These are phyloP conservation scores for Lutraria rhynchaena DNA, from an alignment of 1,140 invertebrate species.

Conservation along the genomic window DNA sequence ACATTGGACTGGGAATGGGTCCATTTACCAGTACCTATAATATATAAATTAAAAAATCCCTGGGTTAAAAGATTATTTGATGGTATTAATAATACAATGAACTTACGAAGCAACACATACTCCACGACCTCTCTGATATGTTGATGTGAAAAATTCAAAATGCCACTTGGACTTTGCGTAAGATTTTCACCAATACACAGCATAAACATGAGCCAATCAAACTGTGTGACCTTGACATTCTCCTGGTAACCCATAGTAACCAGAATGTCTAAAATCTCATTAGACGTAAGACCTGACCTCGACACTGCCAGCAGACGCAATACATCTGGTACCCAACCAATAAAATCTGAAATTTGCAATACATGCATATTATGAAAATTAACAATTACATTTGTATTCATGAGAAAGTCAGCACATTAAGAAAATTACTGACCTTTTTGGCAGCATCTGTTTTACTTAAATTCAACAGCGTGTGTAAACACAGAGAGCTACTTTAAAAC, in stretches of 20 bases:
- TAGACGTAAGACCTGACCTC: constrained; percentile 73
- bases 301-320: constrained; percentile 78
- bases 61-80: too few relatives aligned
- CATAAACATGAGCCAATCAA: constrained; percentile 79
- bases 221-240: constrained; percentile 68
- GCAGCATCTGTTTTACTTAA: too few relatives aligned
- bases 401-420: too few relatives aligned
- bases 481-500: too few relatives aligned
- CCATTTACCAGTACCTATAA: too few relatives aligned
- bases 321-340: constrained; percentile 80
- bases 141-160: constrained; percentile 76
- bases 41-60: too few relatives aligned
- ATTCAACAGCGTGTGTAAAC: too few relatives aligned
- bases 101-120: constrained; percentile 79
- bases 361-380: neutral
- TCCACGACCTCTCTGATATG: constrained; percentile 79
- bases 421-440: too few relatives aligned
- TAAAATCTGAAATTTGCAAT: constrained; percentile 64
- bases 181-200: constrained; percentile 69
- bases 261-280: constrained; percentile 74
- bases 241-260: constrained; percentile 75
- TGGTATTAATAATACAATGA: too few relatives aligned
- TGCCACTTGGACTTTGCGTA: constrained; percentile 73
- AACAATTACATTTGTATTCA: too few relatives aligned
- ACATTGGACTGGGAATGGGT: too few relatives aligned